phyloP scores from a whole-genome alignment of 2,797 vertebrate genomes.

The Catamblyrhynchus diadema region DNA sequence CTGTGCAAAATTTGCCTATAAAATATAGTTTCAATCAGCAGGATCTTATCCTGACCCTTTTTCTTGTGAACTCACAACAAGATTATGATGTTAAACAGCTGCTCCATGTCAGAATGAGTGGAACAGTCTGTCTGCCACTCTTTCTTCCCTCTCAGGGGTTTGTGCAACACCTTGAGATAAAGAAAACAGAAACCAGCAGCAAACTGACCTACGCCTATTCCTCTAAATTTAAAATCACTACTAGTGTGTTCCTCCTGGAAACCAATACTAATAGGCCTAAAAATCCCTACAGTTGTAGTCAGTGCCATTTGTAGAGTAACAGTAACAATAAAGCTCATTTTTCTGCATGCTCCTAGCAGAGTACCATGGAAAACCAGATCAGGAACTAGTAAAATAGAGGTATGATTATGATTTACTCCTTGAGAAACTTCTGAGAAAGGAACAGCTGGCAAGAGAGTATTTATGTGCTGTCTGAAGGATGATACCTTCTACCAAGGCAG shows the following conservation, averaged over 20 bases:
- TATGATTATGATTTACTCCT: not conserved
- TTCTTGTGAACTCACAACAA: not conserved
- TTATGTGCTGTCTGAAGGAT: slow-evolving; percentile 45
- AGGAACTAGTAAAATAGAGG: not conserved
- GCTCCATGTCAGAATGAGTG: not conserved
- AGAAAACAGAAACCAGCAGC: not conserved
- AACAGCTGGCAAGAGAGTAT: slow-evolving; percentile 48
- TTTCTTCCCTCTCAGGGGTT: not conserved
- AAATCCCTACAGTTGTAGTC: not conserved
- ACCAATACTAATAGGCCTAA: not conserved
- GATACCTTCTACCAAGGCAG: slow-evolving; percentile 40
- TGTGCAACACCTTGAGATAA: not conserved
- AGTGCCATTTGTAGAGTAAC: not conserved
- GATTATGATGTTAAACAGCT: not conserved
- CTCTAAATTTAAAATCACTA: not conserved
- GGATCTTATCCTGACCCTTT: not conserved
- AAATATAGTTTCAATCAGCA: not conserved
- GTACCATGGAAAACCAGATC: not conserved
- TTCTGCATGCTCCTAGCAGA: not conserved
- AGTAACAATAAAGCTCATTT: not conserved
- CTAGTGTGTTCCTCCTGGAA: not conserved
- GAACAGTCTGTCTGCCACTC: not conserved
- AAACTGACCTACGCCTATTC: not conserved
- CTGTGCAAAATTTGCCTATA: not conserved
- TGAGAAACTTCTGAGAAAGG: slow-evolving; percentile 18